Evolutionary conservation across 2,113 vertebrate genomes (phyloP).

Genomic region (Planiliza haematocheilus): DNA sequence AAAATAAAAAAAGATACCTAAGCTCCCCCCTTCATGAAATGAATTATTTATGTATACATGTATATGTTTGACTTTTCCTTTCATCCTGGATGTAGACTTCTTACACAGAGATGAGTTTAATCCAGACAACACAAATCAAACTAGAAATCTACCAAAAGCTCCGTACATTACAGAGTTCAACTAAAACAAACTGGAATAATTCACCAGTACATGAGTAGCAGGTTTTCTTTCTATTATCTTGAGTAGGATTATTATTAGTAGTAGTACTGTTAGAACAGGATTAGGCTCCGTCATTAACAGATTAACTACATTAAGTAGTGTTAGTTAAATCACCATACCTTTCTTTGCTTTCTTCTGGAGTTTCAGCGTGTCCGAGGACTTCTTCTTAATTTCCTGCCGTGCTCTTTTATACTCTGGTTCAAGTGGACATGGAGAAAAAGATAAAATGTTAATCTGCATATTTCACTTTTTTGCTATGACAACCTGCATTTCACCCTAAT

Average conservation of each 20-base stretch:
- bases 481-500: not conserved
- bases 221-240: not conserved
- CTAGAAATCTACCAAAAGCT: not conserved
- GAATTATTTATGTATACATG: no score
- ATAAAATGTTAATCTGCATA: not conserved
- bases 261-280: not conserved
- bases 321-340: constrained; percentile 82
- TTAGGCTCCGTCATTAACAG: not conserved
- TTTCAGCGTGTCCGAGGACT: constrained; percentile 95
- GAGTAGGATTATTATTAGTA: no score
- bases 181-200: not conserved
- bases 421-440: constrained; percentile 29
- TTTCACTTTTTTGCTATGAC: not conserved
- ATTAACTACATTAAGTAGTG: not conserved
- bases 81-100: constrained; percentile 2
- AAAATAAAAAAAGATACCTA: not conserved
- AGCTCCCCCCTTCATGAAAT: no score
- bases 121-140: not conserved
- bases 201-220: not conserved
- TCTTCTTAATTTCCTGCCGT: constrained; percentile 97
- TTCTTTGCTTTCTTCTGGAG: constrained; percentile 98
- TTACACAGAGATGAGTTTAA: constrained; percentile 12
- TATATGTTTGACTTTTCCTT: not conserved
- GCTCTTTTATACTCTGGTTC: constrained; percentile 93
- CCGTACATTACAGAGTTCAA: not conserved